These are phyloP conservation scores for Garra rufa DNA, from an alignment of 2,113 vertebrate genomes.

Conservation along the genomic window DNA sequence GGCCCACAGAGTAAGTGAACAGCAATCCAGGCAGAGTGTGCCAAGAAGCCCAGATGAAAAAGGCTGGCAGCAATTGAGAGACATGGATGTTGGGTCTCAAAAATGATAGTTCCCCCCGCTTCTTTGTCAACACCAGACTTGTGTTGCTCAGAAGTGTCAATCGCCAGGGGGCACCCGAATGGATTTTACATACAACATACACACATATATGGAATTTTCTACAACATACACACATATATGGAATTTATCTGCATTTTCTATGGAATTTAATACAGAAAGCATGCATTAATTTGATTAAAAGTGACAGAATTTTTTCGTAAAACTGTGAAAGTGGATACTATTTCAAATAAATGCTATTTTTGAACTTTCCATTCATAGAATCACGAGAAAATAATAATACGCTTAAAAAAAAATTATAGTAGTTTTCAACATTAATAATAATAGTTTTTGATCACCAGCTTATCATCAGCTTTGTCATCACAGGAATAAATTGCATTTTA, in stretches of 20 bases:
- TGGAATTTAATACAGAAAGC: no score
- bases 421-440: neutral
- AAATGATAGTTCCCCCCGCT: neutral
- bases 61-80: neutral
- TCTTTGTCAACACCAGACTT: neutral
- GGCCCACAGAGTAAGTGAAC: neutral
- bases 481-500: neutral
- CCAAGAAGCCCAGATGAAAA: neutral
- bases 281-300: no score
- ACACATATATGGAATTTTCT: neutral
- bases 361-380: no score
- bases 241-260: no score
- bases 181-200: neutral
- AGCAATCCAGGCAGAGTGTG: neutral
- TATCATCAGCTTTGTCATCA: neutral
- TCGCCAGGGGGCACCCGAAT: neutral
- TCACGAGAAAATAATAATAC: no score
- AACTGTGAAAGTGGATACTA: no score
- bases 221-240: no score
- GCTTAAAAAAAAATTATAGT: neutral
- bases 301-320: no score
- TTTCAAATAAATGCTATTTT: no score
- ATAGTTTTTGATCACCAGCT: neutral
- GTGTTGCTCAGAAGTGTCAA: neutral
- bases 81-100: conserved; percentile 5